A percentile compares a stretch with the other conserved stretches of the same genome.
Evolutionary conservation across 2,888 invertebrate genomes (phyloP).

Genomic region (Neocrepidodera transversa): DNA sequence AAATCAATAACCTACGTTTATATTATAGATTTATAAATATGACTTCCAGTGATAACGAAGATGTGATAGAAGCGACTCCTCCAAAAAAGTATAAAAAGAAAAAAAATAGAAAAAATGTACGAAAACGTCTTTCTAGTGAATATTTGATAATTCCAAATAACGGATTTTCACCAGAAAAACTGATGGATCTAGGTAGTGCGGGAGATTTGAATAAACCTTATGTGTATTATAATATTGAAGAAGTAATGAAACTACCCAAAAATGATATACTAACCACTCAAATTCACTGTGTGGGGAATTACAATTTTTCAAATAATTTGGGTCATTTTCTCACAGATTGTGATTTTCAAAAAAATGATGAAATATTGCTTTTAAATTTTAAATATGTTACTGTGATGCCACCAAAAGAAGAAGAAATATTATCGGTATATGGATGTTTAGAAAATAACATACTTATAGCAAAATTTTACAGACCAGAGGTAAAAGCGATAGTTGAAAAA

Average conservation of each 20-base stretch:
- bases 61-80: constrained; percentile 21
- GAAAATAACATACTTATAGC: constrained; percentile 24
- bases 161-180: neutral
- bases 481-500: constrained; percentile 17
- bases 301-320: constrained; percentile 3
- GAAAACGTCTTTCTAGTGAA: constrained; percentile 17
- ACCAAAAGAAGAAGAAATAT: constrained; percentile 20
- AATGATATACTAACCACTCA: constrained; percentile 23
- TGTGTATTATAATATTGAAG: constrained; percentile 26
- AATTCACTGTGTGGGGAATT: constrained; percentile 25
- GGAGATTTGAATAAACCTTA: constrained; percentile 27
- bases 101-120: neutral
- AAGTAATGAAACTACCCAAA: constrained; percentile 19
- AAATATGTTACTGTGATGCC: constrained; percentile 7
- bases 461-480: constrained; percentile 29
- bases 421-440: constrained; percentile 32
- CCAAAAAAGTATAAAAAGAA: constrained; percentile 12
- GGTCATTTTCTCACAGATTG: constrained; percentile 22
- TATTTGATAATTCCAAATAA: constrained; percentile 5
- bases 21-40: too few relatives aligned
- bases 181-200: constrained; percentile 8
- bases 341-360: neutral
- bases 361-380: constrained; percentile 24
- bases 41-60: too few relatives aligned
- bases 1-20: too few relatives aligned